Evolutionary conservation across 2,113 vertebrate genomes (phyloP).

Genomic region (Callocephalon fimbriatum): DNA sequence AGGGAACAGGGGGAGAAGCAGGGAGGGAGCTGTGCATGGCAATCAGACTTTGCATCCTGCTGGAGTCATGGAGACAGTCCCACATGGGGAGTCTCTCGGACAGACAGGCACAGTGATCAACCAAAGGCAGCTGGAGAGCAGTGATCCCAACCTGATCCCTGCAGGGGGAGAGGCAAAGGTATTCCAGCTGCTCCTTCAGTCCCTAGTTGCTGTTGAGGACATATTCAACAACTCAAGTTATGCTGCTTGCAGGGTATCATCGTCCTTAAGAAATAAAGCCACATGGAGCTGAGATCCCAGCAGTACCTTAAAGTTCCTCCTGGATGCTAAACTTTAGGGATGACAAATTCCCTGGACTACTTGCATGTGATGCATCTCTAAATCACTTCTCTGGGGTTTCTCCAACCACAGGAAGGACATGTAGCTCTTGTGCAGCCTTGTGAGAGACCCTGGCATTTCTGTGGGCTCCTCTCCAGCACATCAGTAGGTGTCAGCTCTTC

Average conservation of each 20-base stretch:
- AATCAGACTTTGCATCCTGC: background rate
- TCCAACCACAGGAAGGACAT: background rate
- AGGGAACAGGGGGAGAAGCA: accelerated
- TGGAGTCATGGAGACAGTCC: background rate
- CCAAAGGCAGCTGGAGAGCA: background rate
- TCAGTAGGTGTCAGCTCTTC: background rate
- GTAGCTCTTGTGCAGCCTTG: background rate
- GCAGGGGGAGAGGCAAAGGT: background rate
- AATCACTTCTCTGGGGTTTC: background rate
- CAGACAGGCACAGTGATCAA: accelerated
- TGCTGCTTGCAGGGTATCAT: accelerated
- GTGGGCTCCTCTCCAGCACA: background rate
- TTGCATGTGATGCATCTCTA: background rate
- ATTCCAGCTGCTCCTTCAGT: background rate
- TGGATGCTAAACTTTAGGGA: background rate
- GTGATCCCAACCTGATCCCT: background rate
- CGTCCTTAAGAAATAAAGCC: background rate
- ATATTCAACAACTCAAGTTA: background rate
- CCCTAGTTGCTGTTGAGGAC: accelerated
- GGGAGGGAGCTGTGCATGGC: accelerated
- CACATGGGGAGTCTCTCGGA: background rate
- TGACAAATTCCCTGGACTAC: background rate
- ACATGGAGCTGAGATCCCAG: background rate
- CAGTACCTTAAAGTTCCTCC: background rate
- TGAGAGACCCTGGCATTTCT: background rate